Base-by-base conservation (phyloP, 2,888 invertebrate species). In the Eulithis testata region DNA sequence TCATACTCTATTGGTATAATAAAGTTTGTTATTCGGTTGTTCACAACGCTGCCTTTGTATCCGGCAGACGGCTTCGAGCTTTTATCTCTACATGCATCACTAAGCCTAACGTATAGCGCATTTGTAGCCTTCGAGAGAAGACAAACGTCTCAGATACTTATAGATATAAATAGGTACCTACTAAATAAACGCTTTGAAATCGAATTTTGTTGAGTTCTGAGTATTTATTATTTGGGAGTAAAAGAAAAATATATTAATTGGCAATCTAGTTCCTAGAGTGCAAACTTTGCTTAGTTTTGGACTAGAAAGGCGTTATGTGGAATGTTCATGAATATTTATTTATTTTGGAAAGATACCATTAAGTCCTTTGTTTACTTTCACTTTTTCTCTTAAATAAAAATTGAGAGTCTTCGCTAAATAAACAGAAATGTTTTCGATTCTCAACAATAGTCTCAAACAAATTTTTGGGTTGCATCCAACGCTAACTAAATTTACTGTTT, bases 401-500 rank as follows among this genome's bases (percentile, higher is more conserved):
- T 31, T 31, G 6, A 31, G 31, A 31, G 31, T 6, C 6, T 31
- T 31, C 31, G 5, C 4, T 31, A 31, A 31, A 31, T 6, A 37
- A 47, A 47, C 11, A 21, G 5, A 9, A 49, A 49, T 3, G 9
- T 21, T 21, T 49, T 27, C 4, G 52, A 65, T 45, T 53, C 31
- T 36, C 43, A 53, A 53, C 27, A 53, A 52, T 50, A 21, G 37
- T 62, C 40, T 50, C 21, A 66, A 62, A 65, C 58, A 11, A 50
- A 36, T 2, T 31, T 47, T 63, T 67, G 66, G 68, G 61, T 45
- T 55, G 59, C 62, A 62, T 66, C 66, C 66, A 62, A 62, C 49
- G 44, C 54, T 66, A 59, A 65, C 56, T 51, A 44, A 50, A 66
- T 62, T 52, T 47, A 40, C 27, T 54, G 50, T 58, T 53, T 54